Base-by-base conservation (phyloP, 2,888 invertebrate species). In the Nomada lathburiana region DNA sequence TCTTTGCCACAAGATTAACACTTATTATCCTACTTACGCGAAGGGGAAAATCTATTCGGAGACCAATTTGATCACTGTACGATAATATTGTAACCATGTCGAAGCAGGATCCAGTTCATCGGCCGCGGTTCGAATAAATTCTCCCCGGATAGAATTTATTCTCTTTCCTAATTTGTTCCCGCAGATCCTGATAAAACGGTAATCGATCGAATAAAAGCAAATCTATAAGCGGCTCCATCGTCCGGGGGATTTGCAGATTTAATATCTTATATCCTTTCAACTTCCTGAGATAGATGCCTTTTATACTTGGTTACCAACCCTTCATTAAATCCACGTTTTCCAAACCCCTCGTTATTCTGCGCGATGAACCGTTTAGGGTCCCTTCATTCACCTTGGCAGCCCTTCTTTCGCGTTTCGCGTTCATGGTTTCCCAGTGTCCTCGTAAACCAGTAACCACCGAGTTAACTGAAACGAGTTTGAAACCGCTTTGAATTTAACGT, bases 311-410 rank as follows among this genome's bases (percentile, higher is more conserved):
- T 83, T 78, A 83, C 83, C 69, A 76, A 78, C 80, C 87, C 80
- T 86, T 86, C 86, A 83, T 86, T 86, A 86, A 85, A 86, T 87
- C 69, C 77, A 76, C 82, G 77, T 74, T 83, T 87, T 85, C 80
- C 77, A 83, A 86, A 57, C 83, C 80, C 87, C 83, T 87, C 87
- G 87, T 86, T 86, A 86, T 87, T 83, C 78, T 73, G 76, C 64
- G 69, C 76, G 80, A 87, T 87, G 85, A 85, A 87, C 80, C 83
- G 80, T 80, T 86, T 87, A 78, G 73, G 52, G 62, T 78, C 82
- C 80, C 75, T 68, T 76, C 72, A 67, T 84, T 86, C 86, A 64
- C 76, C 50, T 59, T 62, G 36, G 36, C 29, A 16, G 26, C 65
- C 65, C 62, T 65, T 83, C 80, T 62, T 64, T 26, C 67, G 44